phyloP scores from a whole-genome alignment of 2,888 invertebrate genomes.

The Drosophila macrospina region DNA sequence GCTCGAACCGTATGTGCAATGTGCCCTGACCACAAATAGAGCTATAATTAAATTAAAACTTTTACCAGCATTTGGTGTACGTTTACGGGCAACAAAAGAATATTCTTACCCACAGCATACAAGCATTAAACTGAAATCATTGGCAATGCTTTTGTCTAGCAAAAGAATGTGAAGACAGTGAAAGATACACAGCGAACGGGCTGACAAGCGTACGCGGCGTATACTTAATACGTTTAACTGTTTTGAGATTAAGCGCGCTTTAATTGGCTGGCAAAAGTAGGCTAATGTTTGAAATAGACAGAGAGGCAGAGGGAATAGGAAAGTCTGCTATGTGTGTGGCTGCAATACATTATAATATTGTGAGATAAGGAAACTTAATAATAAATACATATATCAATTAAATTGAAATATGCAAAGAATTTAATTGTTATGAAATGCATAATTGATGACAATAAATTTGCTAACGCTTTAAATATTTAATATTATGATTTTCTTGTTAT shows the following conservation, averaged over 20 bases:
- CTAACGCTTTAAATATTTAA: neutral
- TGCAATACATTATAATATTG: slow-evolving; percentile 1
- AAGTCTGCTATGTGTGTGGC: neutral
- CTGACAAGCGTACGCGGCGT: slow-evolving; percentile 47
- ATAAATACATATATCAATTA: neutral
- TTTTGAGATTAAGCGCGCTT: slow-evolving; percentile 62
- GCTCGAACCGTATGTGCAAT: slow-evolving; percentile 43
- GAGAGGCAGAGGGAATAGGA: neutral
- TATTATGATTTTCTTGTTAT: no score
- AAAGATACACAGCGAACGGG: slow-evolving; percentile 12
- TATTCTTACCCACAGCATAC: slow-evolving; percentile 46
- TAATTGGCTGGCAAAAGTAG: slow-evolving; percentile 37
- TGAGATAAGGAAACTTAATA: no score
- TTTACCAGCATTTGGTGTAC: slow-evolving; percentile 56
- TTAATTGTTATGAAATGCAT: no score
- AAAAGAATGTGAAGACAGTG: slow-evolving; percentile 23
- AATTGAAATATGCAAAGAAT: no score
- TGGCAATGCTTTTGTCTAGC: slow-evolving; percentile 12
- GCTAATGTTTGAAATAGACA: slow-evolving; percentile 10
- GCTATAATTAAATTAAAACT: slow-evolving; percentile 80
- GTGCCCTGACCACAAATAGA: slow-evolving; percentile 65
- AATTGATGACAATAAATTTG: no score
- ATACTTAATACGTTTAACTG: slow-evolving; percentile 69
- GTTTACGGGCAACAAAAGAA: slow-evolving; percentile 34
- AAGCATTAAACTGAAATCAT: slow-evolving; percentile 50